Evolutionary conservation across 2,797 vertebrate species (phyloP).

Genomic region (Tokudaia tokunoshimensis): DNA sequence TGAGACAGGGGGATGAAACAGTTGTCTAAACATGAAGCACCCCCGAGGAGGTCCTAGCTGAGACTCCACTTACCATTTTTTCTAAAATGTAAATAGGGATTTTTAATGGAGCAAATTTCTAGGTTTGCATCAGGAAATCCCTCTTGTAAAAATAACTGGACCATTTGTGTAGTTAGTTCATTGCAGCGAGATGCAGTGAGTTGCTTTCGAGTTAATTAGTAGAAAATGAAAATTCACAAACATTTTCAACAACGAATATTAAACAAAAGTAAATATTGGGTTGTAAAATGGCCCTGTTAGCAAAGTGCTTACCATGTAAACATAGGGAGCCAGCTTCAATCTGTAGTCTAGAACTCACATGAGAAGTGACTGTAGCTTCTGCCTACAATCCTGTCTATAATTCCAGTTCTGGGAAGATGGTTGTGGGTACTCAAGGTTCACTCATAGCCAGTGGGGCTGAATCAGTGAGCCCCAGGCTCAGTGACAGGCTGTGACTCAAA

Average conservation of each 20-base stretch:
- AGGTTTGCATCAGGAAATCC: neutral
- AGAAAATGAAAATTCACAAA: neutral
- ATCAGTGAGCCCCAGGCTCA: too few relatives aligned
- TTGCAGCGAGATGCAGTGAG: neutral
- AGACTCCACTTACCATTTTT: neutral
- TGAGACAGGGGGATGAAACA: neutral
- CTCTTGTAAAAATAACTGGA: neutral
- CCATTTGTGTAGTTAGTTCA: neutral
- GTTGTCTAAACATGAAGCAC: neutral
- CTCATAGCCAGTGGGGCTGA: neutral
- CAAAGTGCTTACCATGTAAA: neutral
- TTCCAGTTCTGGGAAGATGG: neutral
- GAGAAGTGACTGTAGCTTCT: neutral
- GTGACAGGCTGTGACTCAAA: neutral
- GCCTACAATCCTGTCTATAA: neutral
- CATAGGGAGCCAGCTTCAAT: neutral
- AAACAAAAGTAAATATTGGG: neutral
- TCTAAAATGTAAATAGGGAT: neutral
- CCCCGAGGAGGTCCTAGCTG: neutral
- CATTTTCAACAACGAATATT: neutral
- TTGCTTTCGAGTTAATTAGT: neutral
- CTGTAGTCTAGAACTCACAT: too few relatives aligned
- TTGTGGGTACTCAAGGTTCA: neutral
- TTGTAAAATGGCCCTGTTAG: neutral
- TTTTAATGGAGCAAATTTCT: fast-evolving